A percentile compares a stretch with the other conserved stretches of the same genome.
phyloP scores from a whole-genome alignment of 2,113 vertebrate genomes.

The Diadophis punctatus region DNA sequence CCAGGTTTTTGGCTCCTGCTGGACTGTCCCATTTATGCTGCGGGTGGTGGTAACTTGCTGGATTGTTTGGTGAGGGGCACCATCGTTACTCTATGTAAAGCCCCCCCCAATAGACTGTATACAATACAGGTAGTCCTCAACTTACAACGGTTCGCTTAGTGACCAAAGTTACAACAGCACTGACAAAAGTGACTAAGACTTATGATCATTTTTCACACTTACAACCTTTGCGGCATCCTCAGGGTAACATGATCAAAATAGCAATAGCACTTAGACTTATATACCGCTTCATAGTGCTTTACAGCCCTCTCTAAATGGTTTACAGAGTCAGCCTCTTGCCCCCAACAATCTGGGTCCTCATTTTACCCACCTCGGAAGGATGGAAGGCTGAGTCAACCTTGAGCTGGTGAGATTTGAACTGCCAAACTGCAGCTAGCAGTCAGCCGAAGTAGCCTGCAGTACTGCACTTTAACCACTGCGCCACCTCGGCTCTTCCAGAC shows the following conservation, averaged over 20 bases:
- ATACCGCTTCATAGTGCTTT: too few relatives aligned
- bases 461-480: too few relatives aligned
- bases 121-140: not conserved
- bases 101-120: not conserved
- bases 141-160: not conserved
- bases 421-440: too few relatives aligned
- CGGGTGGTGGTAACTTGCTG: not conserved
- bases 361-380: too few relatives aligned
- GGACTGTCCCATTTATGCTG: not conserved
- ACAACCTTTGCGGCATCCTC: not conserved
- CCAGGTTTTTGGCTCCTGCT: not conserved
- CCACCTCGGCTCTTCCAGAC: too few relatives aligned
- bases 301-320: too few relatives aligned
- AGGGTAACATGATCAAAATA: not conserved
- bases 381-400: too few relatives aligned
- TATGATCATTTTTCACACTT: not conserved
- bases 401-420: too few relatives aligned
- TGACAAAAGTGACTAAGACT: not conserved
- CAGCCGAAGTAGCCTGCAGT: too few relatives aligned
- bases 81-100: not conserved
- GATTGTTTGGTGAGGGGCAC: not conserved
- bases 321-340: too few relatives aligned
- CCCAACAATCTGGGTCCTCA: too few relatives aligned
- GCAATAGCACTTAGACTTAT: too few relatives aligned
- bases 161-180: not conserved